A percentile compares a stretch with the other conserved stretches of the same genome.
These are phyloP conservation scores for Vanessa cardui DNA, from an alignment of 2,888 invertebrate genomes.

Conservation along the genomic window DNA sequence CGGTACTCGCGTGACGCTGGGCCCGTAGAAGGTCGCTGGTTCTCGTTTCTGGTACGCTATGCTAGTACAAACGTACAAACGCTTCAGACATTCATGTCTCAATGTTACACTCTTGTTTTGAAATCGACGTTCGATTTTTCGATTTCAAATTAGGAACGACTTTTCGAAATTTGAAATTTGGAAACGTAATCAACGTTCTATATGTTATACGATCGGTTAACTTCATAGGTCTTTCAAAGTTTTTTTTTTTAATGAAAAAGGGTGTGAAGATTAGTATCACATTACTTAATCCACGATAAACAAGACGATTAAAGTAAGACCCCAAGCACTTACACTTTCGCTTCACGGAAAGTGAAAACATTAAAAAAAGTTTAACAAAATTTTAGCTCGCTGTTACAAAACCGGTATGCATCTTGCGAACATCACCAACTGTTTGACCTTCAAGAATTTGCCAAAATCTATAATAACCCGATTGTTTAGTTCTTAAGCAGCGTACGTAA, in stretches of 20 bases:
- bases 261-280: slow-evolving; percentile 18
- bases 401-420: slow-evolving; percentile 6
- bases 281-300: slow-evolving; percentile 18
- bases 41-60: slow-evolving; percentile 12
- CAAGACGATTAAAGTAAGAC: slow-evolving; percentile 17
- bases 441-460: slow-evolving; percentile 53
- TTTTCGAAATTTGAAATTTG: no score
- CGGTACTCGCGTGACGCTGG: slow-evolving; percentile 43
- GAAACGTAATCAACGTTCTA: no score
- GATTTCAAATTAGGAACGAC: no score
- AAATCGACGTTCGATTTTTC: not conserved
- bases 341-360: not conserved
- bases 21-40: slow-evolving; percentile 43
- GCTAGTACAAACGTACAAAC: not conserved
- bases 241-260: slow-evolving; percentile 7
- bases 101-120: no score
- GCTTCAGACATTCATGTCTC: no score
- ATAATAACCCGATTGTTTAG: slow-evolving; percentile 60
- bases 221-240: no score
- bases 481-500: slow-evolving; percentile 65
- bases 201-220: no score
- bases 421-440: slow-evolving; percentile 37
- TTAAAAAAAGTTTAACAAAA: not conserved
- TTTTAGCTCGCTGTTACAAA: not conserved
- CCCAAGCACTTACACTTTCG: slow-evolving; percentile 10